Evolutionary conservation across 2,113 vertebrate species (phyloP).

Genomic region (Hippocampus comes): DNA sequence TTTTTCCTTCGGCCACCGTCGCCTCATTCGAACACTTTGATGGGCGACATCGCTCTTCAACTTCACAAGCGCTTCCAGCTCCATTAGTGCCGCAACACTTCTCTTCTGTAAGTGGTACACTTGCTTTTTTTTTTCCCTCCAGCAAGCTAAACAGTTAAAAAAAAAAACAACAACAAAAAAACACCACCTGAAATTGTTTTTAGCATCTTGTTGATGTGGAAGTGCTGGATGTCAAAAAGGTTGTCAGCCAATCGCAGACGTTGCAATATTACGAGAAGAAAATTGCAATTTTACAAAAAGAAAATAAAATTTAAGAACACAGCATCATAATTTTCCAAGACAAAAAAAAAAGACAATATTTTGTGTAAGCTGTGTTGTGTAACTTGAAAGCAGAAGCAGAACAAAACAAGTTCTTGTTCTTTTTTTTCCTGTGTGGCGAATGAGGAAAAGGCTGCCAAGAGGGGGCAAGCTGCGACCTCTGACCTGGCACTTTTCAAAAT

Average conservation of each 20-base stretch:
- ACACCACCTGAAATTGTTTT: not conserved
- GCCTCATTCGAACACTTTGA: slow-evolving; percentile 7
- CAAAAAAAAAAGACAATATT: not conserved
- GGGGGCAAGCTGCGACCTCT: slow-evolving; percentile 49
- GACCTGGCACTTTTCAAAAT: slow-evolving; percentile 52
- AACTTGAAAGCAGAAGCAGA: slow-evolving; percentile 5
- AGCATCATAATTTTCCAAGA: no score
- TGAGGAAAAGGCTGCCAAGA: slow-evolving; percentile 53
- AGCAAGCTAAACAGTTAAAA: not conserved
- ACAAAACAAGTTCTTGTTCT: slow-evolving; percentile 36
- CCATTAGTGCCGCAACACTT: slow-evolving; percentile 14
- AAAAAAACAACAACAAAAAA: not conserved
- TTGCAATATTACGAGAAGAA: not conserved
- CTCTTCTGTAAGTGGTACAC: slow-evolving; percentile 6
- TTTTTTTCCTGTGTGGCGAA: slow-evolving; percentile 33
- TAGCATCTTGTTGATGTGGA: not conserved
- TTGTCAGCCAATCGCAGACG: not conserved
- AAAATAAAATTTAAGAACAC: not conserved
- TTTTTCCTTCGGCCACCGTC: not conserved
- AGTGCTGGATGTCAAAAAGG: not conserved
- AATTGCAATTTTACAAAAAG: not conserved
- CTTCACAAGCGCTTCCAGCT: slow-evolving; percentile 12
- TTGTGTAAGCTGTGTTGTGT: slow-evolving; percentile 33
- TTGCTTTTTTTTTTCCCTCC: not conserved
- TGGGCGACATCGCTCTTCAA: slow-evolving; percentile 16